Percentiles rank a stretch among this genome's conserved stretches.
phyloP scores from a whole-genome alignment of 2,888 invertebrate species.

The Ophraella communa region DNA sequence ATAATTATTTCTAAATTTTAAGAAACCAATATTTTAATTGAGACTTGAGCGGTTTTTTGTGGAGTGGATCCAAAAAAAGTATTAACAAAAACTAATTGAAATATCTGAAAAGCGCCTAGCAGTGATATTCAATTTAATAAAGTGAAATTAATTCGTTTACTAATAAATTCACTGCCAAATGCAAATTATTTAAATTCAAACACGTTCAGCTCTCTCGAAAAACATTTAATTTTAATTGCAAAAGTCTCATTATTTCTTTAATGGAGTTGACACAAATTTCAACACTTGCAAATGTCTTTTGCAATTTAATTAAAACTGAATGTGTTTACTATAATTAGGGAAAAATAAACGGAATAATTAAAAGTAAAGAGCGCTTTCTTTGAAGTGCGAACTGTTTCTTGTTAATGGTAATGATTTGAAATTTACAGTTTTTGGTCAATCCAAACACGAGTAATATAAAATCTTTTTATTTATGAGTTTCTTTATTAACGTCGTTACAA shows the following conservation, averaged over 20 bases:
- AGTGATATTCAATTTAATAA: constrained; percentile 31
- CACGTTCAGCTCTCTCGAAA: constrained; percentile 35
- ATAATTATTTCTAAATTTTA: background rate
- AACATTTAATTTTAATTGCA: constrained; percentile 52
- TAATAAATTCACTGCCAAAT: constrained; percentile 44
- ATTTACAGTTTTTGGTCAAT: constrained; percentile 21
- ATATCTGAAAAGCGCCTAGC: constrained; percentile 10
- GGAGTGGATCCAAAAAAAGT: background rate
- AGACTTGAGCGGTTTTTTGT: too few species aligned
- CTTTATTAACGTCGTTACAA: constrained; percentile 9
- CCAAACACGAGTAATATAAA: constrained; percentile 5
- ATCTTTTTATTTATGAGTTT: constrained; percentile 1
- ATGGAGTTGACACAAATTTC: constrained; percentile 52
- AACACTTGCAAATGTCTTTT: constrained; percentile 47
- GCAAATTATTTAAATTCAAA: constrained; percentile 49
- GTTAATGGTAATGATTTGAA: constrained; percentile 20
- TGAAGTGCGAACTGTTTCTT: constrained; percentile 25
- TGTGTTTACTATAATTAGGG: constrained; percentile 47
- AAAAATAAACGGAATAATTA: constrained; percentile 35
- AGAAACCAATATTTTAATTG: too few species aligned
- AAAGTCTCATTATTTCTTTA: constrained; percentile 52
- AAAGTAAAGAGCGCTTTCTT: constrained; percentile 26
- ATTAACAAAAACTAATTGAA: constrained; percentile 20
- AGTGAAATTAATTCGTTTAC: constrained; percentile 43
- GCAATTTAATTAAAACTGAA: constrained; percentile 49